These are phyloP conservation scores for Ectropis crepuscularia DNA, from an alignment of 2,888 invertebrate genomes.

Conservation along the genomic window DNA sequence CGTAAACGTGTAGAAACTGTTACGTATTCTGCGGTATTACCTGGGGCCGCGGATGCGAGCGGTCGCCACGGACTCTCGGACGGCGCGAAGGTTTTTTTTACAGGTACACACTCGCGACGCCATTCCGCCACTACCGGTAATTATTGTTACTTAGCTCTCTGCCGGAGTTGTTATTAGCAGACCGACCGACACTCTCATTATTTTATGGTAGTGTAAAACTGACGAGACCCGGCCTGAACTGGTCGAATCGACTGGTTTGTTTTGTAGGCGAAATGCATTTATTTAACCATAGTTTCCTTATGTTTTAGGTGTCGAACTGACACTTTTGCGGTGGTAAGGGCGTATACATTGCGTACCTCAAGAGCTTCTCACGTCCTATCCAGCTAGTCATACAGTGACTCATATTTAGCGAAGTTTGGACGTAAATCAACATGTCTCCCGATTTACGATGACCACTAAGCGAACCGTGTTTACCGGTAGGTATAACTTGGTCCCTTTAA, in stretches of 20 bases:
- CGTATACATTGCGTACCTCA: too few relatives aligned
- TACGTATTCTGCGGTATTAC: slow-evolving; percentile 24
- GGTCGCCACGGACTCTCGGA: slow-evolving; percentile 22
- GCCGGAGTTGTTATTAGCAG: background rate
- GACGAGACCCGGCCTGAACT: background rate
- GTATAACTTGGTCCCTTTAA: too few relatives aligned
- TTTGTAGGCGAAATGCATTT: background rate
- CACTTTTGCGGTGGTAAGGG: too few relatives aligned
- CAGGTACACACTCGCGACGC: slow-evolving; percentile 18
- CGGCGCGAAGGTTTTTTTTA: slow-evolving; percentile 15
- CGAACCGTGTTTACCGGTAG: too few relatives aligned
- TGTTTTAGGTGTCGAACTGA: too few relatives aligned
- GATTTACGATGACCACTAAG: too few relatives aligned
- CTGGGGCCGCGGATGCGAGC: slow-evolving; percentile 14
- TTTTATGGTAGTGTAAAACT: background rate
- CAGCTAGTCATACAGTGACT: too few relatives aligned
- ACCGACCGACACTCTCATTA: slow-evolving; percentile 1
- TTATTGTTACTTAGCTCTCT: slow-evolving; percentile 3
- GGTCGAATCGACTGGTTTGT: slow-evolving; percentile 1
- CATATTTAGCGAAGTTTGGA: too few relatives aligned
- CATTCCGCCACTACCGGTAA: slow-evolving; percentile 12
- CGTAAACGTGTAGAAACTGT: background rate
- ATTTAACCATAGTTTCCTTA: too few relatives aligned
- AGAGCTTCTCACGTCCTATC: too few relatives aligned
- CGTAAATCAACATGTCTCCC: too few relatives aligned